phyloP scores from a whole-genome alignment of 2,113 vertebrate genomes.

The Indri indri region DNA sequence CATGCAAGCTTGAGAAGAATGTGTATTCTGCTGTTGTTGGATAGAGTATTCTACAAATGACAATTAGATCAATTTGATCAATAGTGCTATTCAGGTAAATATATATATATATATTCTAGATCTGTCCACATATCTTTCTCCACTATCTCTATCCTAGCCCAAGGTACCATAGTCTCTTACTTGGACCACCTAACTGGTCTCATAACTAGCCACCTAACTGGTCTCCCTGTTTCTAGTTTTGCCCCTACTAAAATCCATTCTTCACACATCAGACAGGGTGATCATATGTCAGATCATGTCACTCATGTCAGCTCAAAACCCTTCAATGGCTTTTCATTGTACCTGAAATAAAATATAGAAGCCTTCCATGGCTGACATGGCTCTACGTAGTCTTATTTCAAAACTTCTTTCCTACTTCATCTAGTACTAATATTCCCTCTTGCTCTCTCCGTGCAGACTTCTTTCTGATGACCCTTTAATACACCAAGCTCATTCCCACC shows the following conservation, averaged over 20 bases:
- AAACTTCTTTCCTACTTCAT: background rate
- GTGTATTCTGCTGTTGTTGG: background rate
- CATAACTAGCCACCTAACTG: background rate
- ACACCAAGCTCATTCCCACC: background rate
- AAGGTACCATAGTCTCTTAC: background rate
- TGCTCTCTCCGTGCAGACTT: background rate
- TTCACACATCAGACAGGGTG: background rate
- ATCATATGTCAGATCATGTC: background rate
- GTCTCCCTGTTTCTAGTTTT: background rate
- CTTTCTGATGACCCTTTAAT: background rate
- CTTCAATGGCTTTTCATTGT: background rate
- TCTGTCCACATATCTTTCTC: background rate
- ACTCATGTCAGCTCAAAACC: background rate
- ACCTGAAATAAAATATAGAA: background rate
- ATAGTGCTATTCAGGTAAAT: background rate
- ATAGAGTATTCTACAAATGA: background rate
- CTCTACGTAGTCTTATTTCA: background rate
- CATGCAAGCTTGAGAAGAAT: background rate
- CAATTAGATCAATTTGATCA: background rate
- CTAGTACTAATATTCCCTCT: background rate
- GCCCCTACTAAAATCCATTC: background rate
- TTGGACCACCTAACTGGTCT: background rate
- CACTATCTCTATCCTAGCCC: background rate
- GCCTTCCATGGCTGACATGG: background rate
- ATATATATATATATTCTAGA: background rate